A percentile compares a stretch with the other conserved stretches of the same genome.
Evolutionary conservation across 2,797 vertebrate genomes (phyloP).

Genomic region (Salarias fasciatus): DNA sequence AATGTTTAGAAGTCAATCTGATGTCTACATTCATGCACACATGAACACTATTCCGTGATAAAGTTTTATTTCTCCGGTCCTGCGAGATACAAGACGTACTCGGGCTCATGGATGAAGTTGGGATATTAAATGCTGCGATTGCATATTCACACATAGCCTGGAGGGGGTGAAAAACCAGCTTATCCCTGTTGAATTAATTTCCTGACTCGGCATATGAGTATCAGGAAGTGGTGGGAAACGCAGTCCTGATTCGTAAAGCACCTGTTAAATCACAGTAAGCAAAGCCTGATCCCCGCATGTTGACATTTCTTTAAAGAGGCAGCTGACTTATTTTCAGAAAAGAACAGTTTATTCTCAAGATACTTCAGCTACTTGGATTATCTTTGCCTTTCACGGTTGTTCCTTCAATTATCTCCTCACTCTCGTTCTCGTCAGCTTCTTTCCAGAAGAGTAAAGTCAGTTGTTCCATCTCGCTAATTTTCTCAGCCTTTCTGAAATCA

Average conservation of each 20-base stretch:
- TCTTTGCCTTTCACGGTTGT: constrained; percentile 29
- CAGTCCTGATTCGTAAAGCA: constrained; percentile 61
- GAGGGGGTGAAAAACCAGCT: constrained; percentile 57
- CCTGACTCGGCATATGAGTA: constrained; percentile 58
- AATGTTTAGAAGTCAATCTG: constrained; percentile 31
- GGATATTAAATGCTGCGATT: constrained; percentile 42
- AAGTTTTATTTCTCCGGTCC: constrained; percentile 43
- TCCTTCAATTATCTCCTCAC: constrained; percentile 32
- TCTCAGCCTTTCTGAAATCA: constrained; percentile 46
- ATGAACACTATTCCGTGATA: not conserved
- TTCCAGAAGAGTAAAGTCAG: constrained; percentile 31
- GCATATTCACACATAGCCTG: constrained; percentile 56
- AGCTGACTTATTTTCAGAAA: constrained; percentile 59
- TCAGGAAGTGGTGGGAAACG: constrained; percentile 50
- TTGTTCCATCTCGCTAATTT: constrained; percentile 32
- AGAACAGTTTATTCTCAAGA: constrained; percentile 51
- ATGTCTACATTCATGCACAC: constrained; percentile 1
- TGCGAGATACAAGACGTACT: constrained; percentile 38
- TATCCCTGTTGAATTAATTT: constrained; percentile 71
- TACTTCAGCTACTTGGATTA: constrained; percentile 39
- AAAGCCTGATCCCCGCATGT: constrained; percentile 40
- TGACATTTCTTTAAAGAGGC: constrained; percentile 31
- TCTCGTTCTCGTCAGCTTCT: constrained; percentile 37
- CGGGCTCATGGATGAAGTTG: constrained; percentile 9
- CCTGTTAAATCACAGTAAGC: constrained; percentile 61